Evolutionary conservation across 1,140 invertebrate genomes (phyloP).

Genomic region (Lordiphosa stackelbergi): DNA sequence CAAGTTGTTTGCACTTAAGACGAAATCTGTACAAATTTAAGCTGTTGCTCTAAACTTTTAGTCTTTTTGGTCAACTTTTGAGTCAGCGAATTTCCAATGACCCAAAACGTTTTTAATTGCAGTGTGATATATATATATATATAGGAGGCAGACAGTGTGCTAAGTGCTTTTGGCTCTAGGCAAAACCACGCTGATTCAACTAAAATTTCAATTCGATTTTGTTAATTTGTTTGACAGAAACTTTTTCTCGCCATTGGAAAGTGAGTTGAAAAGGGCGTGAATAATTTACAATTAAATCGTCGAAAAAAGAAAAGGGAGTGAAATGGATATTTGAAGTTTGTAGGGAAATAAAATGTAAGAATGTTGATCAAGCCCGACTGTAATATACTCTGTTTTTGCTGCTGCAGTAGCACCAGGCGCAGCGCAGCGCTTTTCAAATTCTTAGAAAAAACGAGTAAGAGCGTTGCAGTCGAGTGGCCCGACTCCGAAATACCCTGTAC

Average conservation of each 20-base stretch:
- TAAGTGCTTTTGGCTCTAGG: conserved; percentile 12
- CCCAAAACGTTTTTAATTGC: conserved; percentile 1
- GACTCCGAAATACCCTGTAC: too few species aligned
- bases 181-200: conserved; percentile 3
- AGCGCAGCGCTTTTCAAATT: too few species aligned
- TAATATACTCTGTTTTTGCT: too few species aligned
- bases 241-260: conserved; percentile 5
- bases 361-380: too few species aligned
- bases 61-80: neutral
- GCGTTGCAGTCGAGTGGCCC: too few species aligned
- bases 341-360: too few species aligned
- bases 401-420: too few species aligned
- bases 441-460: too few species aligned
- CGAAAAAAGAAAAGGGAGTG: too few species aligned
- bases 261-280: neutral
- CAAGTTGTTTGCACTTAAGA: neutral
- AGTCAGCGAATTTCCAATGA: conserved; percentile 5
- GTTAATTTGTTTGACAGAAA: conserved; percentile 11
- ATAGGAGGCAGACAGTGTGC: conserved; percentile 3
- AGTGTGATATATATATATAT: neutral
- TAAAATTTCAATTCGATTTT: conserved; percentile 12
- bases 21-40: conserved; percentile 7
- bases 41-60: conserved; percentile 3
- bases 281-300: neutral
- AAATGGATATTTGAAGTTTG: too few species aligned